Conservation (phyloP, 2,888 invertebrate species). For the Leucoma salicis region DNA sequence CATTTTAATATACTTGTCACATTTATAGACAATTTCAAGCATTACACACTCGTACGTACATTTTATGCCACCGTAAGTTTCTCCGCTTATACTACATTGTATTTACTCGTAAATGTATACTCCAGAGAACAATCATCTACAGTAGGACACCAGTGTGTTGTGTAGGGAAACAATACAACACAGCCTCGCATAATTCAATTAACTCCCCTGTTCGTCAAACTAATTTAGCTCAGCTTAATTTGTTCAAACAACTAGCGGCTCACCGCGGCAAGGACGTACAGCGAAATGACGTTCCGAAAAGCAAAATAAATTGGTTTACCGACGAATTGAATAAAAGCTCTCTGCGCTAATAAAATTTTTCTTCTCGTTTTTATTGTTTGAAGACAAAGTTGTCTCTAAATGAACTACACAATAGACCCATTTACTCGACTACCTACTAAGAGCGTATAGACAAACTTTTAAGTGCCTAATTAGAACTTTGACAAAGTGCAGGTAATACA, state of each 20-base stretch:
- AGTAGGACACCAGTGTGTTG: conserved; percentile 13
- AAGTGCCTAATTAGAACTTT: conserved; percentile 10
- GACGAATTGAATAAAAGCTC: conserved; percentile 29
- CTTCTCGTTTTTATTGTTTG: conserved; percentile 19
- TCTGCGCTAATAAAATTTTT: conserved; percentile 23
- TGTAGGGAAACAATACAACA: conserved; percentile 20
- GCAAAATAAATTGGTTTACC: conserved; percentile 32
- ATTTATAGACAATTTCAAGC: too few relatives aligned
- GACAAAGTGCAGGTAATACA: too few relatives aligned
- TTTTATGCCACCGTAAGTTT: too few relatives aligned
- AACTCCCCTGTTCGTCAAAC: conserved; percentile 34
- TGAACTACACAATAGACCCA: conserved; percentile 9
- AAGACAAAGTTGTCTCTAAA: conserved; percentile 3
- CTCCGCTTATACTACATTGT: too few relatives aligned
- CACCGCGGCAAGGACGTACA: conserved; percentile 20
- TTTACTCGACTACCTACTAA: conserved; percentile 9
- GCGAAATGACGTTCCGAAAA: conserved; percentile 33
- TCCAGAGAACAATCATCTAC: conserved; percentile 11
- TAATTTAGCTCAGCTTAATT: conserved; percentile 33
- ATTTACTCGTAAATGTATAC: too few relatives aligned
- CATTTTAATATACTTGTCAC: too few relatives aligned
- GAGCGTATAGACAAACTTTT: conserved; percentile 12
- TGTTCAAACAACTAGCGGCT: conserved; percentile 22
- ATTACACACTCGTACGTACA: too few relatives aligned
- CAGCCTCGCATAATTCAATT: conserved; percentile 31